Conservation (phyloP, 2,113 vertebrate genomes). For the Rostratula benghalensis region DNA sequence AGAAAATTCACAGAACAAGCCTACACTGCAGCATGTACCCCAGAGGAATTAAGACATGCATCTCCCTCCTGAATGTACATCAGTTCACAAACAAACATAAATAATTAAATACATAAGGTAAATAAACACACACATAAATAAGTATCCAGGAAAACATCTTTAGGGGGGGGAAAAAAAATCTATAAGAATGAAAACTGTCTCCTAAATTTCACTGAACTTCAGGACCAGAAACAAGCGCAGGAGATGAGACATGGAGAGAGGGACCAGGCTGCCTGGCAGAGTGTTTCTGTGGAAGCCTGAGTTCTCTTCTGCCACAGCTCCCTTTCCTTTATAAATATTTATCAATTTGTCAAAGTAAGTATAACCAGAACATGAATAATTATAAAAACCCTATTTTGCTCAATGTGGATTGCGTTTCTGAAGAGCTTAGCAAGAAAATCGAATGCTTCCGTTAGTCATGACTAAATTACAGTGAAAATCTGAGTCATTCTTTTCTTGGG, state of each 20-base stretch:
- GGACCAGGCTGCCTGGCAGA: neutral
- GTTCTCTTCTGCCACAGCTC: neutral
- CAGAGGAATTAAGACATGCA: neutral
- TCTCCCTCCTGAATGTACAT: neutral
- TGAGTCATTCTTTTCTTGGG: neutral
- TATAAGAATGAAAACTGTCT: neutral
- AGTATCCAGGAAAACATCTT: neutral
- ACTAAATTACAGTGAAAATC: neutral
- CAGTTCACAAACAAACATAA: neutral
- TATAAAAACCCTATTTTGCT: neutral
- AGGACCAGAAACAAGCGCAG: neutral
- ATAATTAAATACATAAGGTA: neutral
- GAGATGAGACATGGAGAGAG: neutral
- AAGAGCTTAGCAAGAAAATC: neutral
- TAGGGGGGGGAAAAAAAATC: neutral
- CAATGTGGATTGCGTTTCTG: neutral
- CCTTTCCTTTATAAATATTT: neutral
- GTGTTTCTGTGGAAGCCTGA: neutral
- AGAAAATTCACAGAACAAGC: neutral
- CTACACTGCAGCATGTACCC: accelerated
- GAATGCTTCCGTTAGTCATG: neutral
- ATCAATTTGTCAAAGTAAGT: neutral
- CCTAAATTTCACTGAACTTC: neutral
- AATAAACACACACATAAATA: neutral
- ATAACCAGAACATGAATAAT: neutral